A percentile compares a stretch with the other conserved stretches of the same genome.
Evolutionary conservation across 2,113 vertebrate species (phyloP).

Genomic region (Chaenogobius annularis): DNA sequence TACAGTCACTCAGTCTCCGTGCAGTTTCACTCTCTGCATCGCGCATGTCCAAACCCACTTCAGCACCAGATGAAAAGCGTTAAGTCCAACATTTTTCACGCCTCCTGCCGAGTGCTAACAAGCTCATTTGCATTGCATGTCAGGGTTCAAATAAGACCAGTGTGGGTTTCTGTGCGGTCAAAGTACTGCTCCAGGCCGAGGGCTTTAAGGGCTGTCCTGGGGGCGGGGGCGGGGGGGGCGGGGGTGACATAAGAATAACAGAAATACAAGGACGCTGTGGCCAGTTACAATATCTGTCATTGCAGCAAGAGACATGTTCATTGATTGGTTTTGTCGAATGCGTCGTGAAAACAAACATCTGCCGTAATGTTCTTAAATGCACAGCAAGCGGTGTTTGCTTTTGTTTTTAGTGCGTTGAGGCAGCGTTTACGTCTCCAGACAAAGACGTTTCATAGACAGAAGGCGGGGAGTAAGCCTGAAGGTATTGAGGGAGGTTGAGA

Average conservation of each 20-base stretch:
- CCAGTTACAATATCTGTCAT: neutral
- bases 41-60: neutral
- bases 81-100: neutral
- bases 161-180: neutral
- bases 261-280: neutral
- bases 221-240: too few relatives aligned
- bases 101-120: neutral
- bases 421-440: too few relatives aligned
- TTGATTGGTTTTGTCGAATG: neutral
- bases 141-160: neutral
- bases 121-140: slow-evolving; percentile 2
- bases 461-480: too few relatives aligned
- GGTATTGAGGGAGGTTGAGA: too few relatives aligned
- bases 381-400: too few relatives aligned
- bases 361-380: neutral
- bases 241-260: neutral
- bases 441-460: too few relatives aligned
- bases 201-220: neutral
- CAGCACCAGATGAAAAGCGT: neutral
- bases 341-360: too few relatives aligned
- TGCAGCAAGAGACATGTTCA: neutral
- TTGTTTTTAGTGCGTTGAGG: too few relatives aligned
- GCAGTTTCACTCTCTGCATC: neutral
- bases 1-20: too few relatives aligned
- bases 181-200: neutral